These are phyloP conservation scores for Halocynthia roretzi DNA, from an alignment of 23 tunicate genomes.

Conservation along the genomic window DNA sequence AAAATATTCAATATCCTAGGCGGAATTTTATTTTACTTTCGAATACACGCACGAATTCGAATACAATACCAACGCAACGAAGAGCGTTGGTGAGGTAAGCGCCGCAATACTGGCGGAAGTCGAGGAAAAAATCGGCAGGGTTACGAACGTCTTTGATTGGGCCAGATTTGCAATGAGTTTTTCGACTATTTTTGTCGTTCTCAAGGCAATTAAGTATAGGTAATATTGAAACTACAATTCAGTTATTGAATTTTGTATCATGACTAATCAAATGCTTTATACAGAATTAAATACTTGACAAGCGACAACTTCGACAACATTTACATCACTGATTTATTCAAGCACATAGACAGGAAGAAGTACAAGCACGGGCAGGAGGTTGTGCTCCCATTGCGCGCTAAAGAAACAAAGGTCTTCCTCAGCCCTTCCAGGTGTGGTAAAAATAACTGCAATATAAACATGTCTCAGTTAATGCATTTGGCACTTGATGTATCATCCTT, in stretches of 20 bases:
- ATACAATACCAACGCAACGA: conserved; percentile 40
- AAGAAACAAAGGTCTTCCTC: conserved; percentile 48
- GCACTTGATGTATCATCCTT: no score
- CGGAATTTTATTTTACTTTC: not conserved
- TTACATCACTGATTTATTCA: conserved; percentile 63
- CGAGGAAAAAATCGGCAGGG: conserved; percentile 22
- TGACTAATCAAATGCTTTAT: not conserved
- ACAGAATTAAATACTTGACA: conserved; percentile 53
- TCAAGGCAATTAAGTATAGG: conserved; percentile 75
- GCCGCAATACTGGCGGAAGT: conserved; percentile 60
- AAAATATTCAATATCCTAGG: not conserved
- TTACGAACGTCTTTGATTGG: conserved; percentile 46
- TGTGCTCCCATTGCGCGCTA: conserved; percentile 50
- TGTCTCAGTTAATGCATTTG: no score
- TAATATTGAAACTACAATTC: not conserved
- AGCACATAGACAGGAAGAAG: conserved; percentile 33
- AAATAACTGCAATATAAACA: not conserved
- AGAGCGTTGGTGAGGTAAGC: conserved; percentile 30
- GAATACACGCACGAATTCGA: conserved; percentile 34
- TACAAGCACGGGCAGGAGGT: conserved; percentile 27
- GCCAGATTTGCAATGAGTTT: conserved; percentile 45
- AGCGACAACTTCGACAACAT: conserved; percentile 58
- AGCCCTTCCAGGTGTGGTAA: conserved; percentile 45
- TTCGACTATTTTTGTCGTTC: conserved; percentile 44
- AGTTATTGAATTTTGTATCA: not conserved